Conservation (phyloP, 1,140 invertebrate genomes). For the Eumeta japonica region DNA sequence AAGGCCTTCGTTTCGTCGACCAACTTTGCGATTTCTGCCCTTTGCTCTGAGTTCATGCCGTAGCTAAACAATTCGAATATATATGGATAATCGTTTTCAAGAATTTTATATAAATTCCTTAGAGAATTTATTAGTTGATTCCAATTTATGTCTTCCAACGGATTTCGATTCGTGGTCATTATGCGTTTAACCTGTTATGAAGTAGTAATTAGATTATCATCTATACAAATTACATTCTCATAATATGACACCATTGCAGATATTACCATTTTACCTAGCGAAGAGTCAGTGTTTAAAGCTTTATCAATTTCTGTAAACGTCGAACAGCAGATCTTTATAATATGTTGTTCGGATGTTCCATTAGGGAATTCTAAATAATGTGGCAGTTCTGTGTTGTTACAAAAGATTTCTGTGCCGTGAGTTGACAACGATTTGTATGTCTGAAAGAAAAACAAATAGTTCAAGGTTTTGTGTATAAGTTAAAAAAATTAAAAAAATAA, state of each 20-base stretch:
- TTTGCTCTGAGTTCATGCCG: conserved; percentile 22
- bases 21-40: conserved; percentile 13
- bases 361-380: no score
- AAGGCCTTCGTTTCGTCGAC: conserved; percentile 21
- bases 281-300: conserved; percentile 29
- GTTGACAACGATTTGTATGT: conserved; percentile 35
- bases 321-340: conserved; percentile 32
- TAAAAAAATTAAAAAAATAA: no score
- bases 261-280: conserved; percentile 38
- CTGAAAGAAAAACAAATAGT: conserved; percentile 20
- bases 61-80: conserved; percentile 34
- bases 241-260: no score
- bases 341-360: no score
- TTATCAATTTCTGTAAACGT: conserved; percentile 29
- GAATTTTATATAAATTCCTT: conserved; percentile 30
- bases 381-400: conserved; percentile 25
- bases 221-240: no score
- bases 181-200: conserved; percentile 25
- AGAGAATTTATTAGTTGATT: conserved; percentile 34
- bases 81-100: conserved; percentile 36
- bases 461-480: no score
- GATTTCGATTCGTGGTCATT: conserved; percentile 17
- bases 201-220: conserved; percentile 6
- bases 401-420: conserved; percentile 31
- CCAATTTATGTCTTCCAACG: conserved; percentile 33